Evolutionary conservation across 2,888 invertebrate genomes (phyloP), one percentile per base, ranked within the genome.

Genomic region (Monopis laevigella): DNA sequence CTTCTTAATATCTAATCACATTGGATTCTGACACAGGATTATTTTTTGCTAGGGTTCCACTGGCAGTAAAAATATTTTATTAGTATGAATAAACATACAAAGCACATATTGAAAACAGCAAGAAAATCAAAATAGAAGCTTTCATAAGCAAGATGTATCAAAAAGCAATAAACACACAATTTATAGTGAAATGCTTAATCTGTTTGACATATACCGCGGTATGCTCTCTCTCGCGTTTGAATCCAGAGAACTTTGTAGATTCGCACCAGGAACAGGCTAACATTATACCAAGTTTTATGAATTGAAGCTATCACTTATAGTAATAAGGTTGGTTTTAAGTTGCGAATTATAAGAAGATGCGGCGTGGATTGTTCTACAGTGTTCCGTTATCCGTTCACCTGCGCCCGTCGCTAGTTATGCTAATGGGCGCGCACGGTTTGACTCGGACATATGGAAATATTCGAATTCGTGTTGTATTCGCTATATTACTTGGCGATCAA

Each of bases 321-420:
- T 7, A 36, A 42, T 66, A 73, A 54, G 64, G 74, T 56, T 55
- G 56, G 56, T 46, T 62, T 70, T 68, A 47, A 56, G 58, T 58
- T 55, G 61, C 45, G 28, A 32, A 39, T 28, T 21, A 27, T 32
- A 42, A 54, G 55, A 51, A 56, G 67, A 66, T 66, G 65, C 56
- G 59, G 58, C 62, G 48, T 55, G 55, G 64, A 67, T 70, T 63
- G 60, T 60, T 58, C 56, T 58, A 55, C 62, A 59, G 54, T 54
- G 65, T 73, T 62, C 78, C 78, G 78, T 80, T 77, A 77, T 59
- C 50, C 66, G 70, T 61, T 77, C 75, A 75, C 72, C 74, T 75
- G 74, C 62, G 72, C 68, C 68, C 73, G 66, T 74, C 73, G 71
- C 70, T 72, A 68, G 75, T 74, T 75, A 77, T 77, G 77, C 69